Evolutionary conservation across 2,888 invertebrate genomes (phyloP).

Genomic region (Pasiphila rectangulata): DNA sequence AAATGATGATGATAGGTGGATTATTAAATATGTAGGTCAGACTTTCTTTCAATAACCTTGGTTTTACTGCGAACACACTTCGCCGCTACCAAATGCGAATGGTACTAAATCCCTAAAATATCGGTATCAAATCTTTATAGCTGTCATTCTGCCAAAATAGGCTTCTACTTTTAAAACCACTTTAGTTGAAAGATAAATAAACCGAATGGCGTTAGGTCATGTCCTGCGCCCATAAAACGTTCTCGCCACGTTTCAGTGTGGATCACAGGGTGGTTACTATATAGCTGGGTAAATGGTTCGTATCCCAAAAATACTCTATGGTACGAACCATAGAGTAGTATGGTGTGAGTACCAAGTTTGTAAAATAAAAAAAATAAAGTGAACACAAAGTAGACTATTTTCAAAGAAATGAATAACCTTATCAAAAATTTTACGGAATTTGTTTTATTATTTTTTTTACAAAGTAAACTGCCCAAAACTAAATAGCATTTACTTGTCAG

Average conservation of each 20-base stretch:
- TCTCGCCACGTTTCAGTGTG: slow-evolving; percentile 17
- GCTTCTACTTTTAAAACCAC: slow-evolving; percentile 12
- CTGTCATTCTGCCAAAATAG: slow-evolving; percentile 5
- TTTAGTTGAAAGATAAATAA: slow-evolving; percentile 23
- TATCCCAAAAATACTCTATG: not conserved
- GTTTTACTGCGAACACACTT: too few species aligned
- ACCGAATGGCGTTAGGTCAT: slow-evolving; percentile 22
- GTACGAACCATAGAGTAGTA: too few species aligned
- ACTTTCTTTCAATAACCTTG: too few species aligned
- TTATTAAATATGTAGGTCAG: too few species aligned
- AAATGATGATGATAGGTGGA: too few species aligned
- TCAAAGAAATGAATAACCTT: too few species aligned
- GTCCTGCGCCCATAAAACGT: slow-evolving; percentile 20
- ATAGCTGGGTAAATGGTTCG: slow-evolving; percentile 2
- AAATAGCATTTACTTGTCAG: too few species aligned
- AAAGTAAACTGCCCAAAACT: too few species aligned
- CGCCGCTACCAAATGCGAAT: not conserved
- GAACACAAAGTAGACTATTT: too few species aligned
- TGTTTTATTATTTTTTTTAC: too few species aligned
- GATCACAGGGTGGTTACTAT: slow-evolving; percentile 2
- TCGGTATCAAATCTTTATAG: slow-evolving; percentile 3
- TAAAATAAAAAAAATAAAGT: not conserved
- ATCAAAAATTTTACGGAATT: too few species aligned
- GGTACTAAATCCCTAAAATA: not conserved
- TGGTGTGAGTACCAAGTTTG: not conserved